Conservation (phyloP, 2,113 vertebrate genomes). For the Siniperca chuatsi region DNA sequence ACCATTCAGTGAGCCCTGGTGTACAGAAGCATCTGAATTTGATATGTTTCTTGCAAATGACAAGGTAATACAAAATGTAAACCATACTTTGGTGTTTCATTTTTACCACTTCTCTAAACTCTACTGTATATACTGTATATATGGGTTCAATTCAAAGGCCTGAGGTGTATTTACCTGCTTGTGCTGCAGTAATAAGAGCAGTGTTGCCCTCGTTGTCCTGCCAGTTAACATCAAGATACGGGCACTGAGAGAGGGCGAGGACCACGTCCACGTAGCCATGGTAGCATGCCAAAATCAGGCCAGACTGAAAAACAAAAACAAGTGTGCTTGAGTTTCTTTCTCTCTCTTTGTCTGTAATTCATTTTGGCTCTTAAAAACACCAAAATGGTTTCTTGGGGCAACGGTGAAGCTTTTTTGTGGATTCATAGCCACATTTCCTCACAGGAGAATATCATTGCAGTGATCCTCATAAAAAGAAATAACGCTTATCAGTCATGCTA, state of each 20-base stretch:
- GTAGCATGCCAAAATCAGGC: constrained; percentile 95
- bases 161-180: constrained; percentile 90
- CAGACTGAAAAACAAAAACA: constrained; percentile 84
- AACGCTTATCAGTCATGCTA: neutral
- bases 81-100: too few relatives aligned
- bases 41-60: too few relatives aligned
- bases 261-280: constrained; percentile 94
- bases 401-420: neutral
- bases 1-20: too few relatives aligned
- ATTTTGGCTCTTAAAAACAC: constrained; percentile 8
- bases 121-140: neutral
- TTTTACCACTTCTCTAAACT: too few relatives aligned
- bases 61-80: too few relatives aligned
- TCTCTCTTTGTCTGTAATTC: constrained; percentile 1
- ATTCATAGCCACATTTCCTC: neutral
- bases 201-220: constrained; percentile 99
- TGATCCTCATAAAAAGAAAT: constrained; percentile 1
- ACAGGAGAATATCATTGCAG: neutral
- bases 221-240: constrained; percentile 95
- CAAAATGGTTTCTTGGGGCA: neutral
- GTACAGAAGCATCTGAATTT: too few relatives aligned
- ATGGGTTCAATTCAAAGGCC: neutral
- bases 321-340: neutral
- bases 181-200: constrained; percentile 93
- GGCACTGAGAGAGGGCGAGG: constrained; percentile 92